Conservation (phyloP, 2,797 vertebrate genomes). For the Pelodytes ibericus region DNA sequence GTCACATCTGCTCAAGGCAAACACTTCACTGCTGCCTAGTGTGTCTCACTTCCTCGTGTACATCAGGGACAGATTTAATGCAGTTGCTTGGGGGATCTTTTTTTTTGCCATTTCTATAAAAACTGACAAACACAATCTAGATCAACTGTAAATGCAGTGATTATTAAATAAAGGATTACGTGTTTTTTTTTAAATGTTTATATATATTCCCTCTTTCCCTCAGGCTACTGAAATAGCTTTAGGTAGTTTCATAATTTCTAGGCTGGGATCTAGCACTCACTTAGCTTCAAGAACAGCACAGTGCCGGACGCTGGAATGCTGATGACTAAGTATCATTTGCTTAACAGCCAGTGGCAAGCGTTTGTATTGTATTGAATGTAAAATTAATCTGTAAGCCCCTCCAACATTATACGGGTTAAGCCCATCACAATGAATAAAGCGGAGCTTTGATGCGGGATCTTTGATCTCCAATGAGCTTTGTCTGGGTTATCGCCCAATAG, state of each 20-base stretch:
- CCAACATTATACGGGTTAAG: slow-evolving; percentile 45
- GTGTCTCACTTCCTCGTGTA: slow-evolving; percentile 34
- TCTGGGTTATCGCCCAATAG: slow-evolving; percentile 36
- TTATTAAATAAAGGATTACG: not conserved
- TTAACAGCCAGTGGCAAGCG: slow-evolving; percentile 10
- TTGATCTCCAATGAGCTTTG: slow-evolving; percentile 50
- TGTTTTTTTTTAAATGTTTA: too few relatives aligned
- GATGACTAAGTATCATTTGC: slow-evolving; percentile 35
- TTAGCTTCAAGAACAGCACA: slow-evolving; percentile 9
- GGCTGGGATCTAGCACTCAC: slow-evolving; percentile 1
- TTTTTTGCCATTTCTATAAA: slow-evolving; percentile 22
- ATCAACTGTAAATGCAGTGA: slow-evolving; percentile 30
- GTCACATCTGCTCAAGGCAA: slow-evolving; percentile 50
- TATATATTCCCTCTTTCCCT: too few relatives aligned
- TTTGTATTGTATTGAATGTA: slow-evolving; percentile 29
- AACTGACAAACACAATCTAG: slow-evolving; percentile 33
- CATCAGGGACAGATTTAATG: slow-evolving; percentile 37
- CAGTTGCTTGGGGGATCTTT: slow-evolving; percentile 37
- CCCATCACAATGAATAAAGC: slow-evolving; percentile 31
- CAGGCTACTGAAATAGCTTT: not conserved
- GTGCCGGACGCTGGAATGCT: slow-evolving; percentile 32
- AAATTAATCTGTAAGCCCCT: slow-evolving; percentile 25
- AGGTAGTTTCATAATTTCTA: slow-evolving; percentile 20
- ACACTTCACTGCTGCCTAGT: slow-evolving; percentile 37
- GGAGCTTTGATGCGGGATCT: slow-evolving; percentile 39